Percentiles rank a stretch among this genome's conserved stretches.
phyloP scores from a whole-genome alignment of 1,140 invertebrate genomes.

The Drosophila aff. region DNA sequence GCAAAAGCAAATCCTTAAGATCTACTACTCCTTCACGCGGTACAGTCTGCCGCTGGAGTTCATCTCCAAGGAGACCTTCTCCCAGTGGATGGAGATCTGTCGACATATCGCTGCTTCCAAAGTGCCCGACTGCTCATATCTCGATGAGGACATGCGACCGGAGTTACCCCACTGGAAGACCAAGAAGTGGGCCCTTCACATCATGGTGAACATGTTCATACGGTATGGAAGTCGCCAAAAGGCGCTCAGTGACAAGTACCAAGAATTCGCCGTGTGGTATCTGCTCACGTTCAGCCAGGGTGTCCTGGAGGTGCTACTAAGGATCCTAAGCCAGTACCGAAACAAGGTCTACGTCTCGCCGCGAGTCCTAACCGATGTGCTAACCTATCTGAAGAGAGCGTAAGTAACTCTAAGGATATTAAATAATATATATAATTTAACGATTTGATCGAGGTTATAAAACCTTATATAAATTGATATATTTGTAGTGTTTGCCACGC shows the following conservation, averaged over 20 bases:
- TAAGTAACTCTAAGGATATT: conserved; percentile 48
- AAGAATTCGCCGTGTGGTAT: conserved; percentile 97
- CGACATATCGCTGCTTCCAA: conserved; percentile 92
- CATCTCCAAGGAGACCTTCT: conserved; percentile 95
- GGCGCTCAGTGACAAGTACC: conserved; percentile 94
- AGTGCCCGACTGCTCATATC: conserved; percentile 92
- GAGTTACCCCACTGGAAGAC: conserved; percentile 99
- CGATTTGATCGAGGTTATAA: not conserved
- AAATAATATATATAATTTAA: not conserved
- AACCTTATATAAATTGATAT: too few relatives aligned
- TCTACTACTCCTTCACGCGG: conserved; percentile 96
- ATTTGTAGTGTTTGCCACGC: conserved; percentile 91
- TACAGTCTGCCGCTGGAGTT: conserved; percentile 95
- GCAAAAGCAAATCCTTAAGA: conserved; percentile 98
- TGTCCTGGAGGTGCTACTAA: conserved; percentile 93
- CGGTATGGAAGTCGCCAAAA: conserved; percentile 98
- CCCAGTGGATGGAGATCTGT: conserved; percentile 98
- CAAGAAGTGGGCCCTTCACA: conserved; percentile 99
- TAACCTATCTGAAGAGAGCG: conserved; percentile 86
- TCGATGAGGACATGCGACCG: conserved; percentile 94
- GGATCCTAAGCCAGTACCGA: conserved; percentile 95
- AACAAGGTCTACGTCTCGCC: conserved; percentile 96
- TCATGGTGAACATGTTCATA: conserved; percentile 97
- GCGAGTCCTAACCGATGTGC: conserved; percentile 95
- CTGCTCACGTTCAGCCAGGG: conserved; percentile 97